Base-by-base conservation (phyloP, 2,888 invertebrate species). In the Caenorhabditis panamensis region DNA sequence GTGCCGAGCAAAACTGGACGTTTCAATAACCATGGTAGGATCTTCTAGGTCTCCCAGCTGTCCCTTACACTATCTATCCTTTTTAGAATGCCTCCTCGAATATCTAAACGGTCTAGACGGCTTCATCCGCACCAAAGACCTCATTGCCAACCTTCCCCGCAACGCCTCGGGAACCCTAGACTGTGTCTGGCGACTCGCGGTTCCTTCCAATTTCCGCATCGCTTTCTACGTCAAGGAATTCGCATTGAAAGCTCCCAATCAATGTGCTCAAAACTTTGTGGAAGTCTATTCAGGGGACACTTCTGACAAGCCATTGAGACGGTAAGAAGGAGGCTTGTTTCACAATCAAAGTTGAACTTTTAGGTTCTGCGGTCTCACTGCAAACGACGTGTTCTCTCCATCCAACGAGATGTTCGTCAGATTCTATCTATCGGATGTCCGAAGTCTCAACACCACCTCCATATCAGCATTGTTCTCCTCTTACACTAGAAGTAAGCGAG, bases 221-320 rank as follows among this genome's bases (percentile, higher is more conserved):
- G 85, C 88, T 1, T 69, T 89, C 36, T 88, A 88, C 69, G 83
- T 90, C 28, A 83, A 87, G 31, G 82, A 88, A 8, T 90, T 90
- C 51, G 58, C 82, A 6, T 71, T 90, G 62, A 87, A 85, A 9
- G 67, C 81, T 28, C 90, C 90, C 8, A 90, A 90, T 82, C 86
- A 88, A 61, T 90, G 90, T 79, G 76, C 66, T n/a, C 75, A 86
- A 16, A 90, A 90, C 63, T 89, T 88, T 67, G 71, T 90, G 13
- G 90, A 90, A 81, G 80, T 90, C 11, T 90, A 89, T 77, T 84
- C 86, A 1, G 88, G 89, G 6, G 81, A 83, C 67, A 88, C 84
- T 1, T 86, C 88, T 13, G 85, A 86, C 31, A 84, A 85, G 75
- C 89, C 76, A 28, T 68, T 73, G 49, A 83, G 77, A 79, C 76